Base-by-base conservation (phyloP, 2,113 vertebrate genomes). In the Xiphias gladius region DNA sequence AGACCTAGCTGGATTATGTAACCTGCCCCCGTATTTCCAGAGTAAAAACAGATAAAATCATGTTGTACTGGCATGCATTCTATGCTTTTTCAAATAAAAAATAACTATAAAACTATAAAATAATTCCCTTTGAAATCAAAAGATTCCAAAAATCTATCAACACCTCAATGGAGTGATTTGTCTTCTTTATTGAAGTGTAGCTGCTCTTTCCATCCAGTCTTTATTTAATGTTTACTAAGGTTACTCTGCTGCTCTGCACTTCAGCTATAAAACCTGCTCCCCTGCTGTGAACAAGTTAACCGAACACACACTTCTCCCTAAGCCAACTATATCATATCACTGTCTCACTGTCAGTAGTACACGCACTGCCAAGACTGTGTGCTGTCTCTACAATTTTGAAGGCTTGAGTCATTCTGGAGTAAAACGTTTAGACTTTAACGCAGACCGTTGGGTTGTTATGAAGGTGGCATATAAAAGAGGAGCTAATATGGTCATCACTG, bases 271-370 rank as follows among this genome's bases (percentile, higher is more conserved):
- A 84, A 77, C 73, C 70, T 58, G 69, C 63, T 83, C 39, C 52
- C 77, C 55, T 61, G 43, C 72, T 83, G 67, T 66, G 67, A 30
- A 79, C 64, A 88, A 63, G n/a, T 83, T 57, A 69, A 61, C 43
- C 71, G 61, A 73, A 72, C 66, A 82, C 28, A 80, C 59, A 63
- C 58, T 26, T 74, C 81, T 55, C 59, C 64, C 57, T 68, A 39
- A 72, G 69, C 80, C 22, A 62, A 63, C 28, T 62, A 54, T 37
- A 72, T 75, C 26, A 57, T 19, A 73, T 79, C 59, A 58, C 64
- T 59, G 68, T 67, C 72, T 88, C 30, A 52, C 83, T 79, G 77
- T 58, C 65, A 72, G 55, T 3, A 61, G 69, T 55, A 41, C 61
- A 74, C 70, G 28, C 48, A 48, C 59, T 48, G 24, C 52, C 43